A percentile compares a stretch with the other conserved stretches of the same genome.
Evolutionary conservation across 2,888 invertebrate genomes (phyloP).

Genomic region (Bombylius discolor): DNA sequence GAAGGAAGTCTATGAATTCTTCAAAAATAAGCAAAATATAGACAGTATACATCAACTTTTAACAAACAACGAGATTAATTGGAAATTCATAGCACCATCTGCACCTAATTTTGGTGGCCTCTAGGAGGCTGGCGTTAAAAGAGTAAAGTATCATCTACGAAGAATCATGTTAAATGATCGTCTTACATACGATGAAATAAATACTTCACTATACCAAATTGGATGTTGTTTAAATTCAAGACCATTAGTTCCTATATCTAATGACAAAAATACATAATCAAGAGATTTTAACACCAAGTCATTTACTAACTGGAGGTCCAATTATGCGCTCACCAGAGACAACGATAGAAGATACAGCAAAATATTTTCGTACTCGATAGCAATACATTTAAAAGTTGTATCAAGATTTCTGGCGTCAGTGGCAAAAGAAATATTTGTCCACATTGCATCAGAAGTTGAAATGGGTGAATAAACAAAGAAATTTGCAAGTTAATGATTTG

Average conservation of each 20-base stretch:
- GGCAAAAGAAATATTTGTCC: constrained; percentile 17
- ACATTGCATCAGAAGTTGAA: constrained; percentile 17
- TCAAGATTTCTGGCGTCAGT: constrained; percentile 18
- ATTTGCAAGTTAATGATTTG: constrained; percentile 1
- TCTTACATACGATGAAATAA: constrained; percentile 21
- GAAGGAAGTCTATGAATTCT: background rate
- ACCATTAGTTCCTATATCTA: constrained; percentile 14
- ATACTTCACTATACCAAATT: constrained; percentile 18
- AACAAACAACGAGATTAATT: background rate
- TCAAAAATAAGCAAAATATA: background rate
- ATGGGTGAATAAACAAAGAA: constrained; percentile 13
- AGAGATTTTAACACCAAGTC: constrained; percentile 8
- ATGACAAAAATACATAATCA: constrained; percentile 11
- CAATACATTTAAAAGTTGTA: constrained; percentile 16
- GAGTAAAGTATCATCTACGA: too few relatives aligned
- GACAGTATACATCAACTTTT: background rate
- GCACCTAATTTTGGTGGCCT: constrained; percentile 23
- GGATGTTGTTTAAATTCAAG: constrained; percentile 22
- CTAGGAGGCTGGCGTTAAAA: too few relatives aligned
- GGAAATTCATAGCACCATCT: constrained; percentile 20
- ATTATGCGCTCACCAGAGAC: constrained; percentile 11
- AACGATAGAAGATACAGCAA: background rate
- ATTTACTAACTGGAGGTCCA: constrained; percentile 9
- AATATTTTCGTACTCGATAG: constrained; percentile 14
- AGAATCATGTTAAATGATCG: constrained; percentile 15